These are phyloP conservation scores for Drosophila sucinea DNA, from an alignment of 1,140 invertebrate genomes.

Conservation along the genomic window DNA sequence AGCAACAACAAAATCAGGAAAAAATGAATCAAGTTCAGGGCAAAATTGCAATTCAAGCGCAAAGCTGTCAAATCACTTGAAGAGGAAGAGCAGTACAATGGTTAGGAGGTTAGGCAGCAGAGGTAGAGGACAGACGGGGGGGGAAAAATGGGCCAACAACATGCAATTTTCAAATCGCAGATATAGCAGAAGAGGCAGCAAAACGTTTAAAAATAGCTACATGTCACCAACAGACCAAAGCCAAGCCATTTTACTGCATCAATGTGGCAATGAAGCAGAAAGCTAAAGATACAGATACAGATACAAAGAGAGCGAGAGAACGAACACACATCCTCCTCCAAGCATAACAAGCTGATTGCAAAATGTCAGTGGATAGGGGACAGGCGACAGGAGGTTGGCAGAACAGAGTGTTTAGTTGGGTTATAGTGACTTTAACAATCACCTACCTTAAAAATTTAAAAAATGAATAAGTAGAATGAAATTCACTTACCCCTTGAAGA, in stretches of 20 bases:
- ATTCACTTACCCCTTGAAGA: too few relatives aligned
- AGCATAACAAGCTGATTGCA: conserved; percentile 17
- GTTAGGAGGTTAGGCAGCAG: conserved; percentile 2
- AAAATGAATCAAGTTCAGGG: conserved; percentile 54
- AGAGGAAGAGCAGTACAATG: conserved; percentile 10
- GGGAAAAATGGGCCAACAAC: conserved; percentile 56
- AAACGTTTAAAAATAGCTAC: conserved; percentile 73
- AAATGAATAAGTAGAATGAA: too few relatives aligned
- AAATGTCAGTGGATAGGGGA: too few relatives aligned
- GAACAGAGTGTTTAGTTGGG: neutral
- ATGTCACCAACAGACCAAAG: conserved; percentile 62
- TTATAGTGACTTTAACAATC: neutral
- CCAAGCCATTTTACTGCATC: conserved; percentile 52
- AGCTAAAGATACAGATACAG: conserved; percentile 21
- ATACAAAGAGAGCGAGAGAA: conserved; percentile 27
- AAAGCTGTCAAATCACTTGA: conserved; percentile 63
- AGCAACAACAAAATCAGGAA: conserved; percentile 47
- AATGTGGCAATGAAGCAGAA: conserved; percentile 68
- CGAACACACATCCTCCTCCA: conserved; percentile 21
- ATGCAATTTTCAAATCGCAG: conserved; percentile 67
- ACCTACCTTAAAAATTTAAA: neutral
- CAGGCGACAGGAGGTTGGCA: neutral
- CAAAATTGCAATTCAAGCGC: conserved; percentile 73
- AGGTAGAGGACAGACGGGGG: neutral
- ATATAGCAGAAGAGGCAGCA: conserved; percentile 33